These are phyloP conservation scores for Anolis apletophallus DNA, from an alignment of 2,797 vertebrate species.

Conservation along the genomic window DNA sequence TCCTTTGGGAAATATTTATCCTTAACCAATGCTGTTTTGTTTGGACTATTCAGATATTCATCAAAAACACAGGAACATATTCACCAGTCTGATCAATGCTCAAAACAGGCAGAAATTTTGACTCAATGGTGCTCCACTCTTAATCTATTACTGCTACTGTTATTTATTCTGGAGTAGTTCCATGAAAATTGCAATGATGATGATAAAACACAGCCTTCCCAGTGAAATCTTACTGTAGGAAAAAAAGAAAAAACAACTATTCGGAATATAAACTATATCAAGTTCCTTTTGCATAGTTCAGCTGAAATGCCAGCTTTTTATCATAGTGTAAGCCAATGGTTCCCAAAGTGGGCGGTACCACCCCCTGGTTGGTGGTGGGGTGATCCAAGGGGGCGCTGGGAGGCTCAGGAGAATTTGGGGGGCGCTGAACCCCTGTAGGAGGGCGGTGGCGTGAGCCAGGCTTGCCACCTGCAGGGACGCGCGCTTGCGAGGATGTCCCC, in stretches of 20 bases:
- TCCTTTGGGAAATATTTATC: slow-evolving; percentile 1
- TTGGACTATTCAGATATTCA: slow-evolving; percentile 1
- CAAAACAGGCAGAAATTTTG: not conserved
- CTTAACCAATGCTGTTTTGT: slow-evolving; percentile 2
- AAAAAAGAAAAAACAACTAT: not conserved
- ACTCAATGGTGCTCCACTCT: not conserved
- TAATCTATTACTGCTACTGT: not conserved
- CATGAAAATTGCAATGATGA: not conserved
- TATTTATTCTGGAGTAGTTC: not conserved
- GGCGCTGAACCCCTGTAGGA: no score
- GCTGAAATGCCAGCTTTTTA: not conserved
- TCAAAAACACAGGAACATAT: not conserved
- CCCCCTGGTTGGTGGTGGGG: no score
- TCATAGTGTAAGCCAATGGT: not conserved
- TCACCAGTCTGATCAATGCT: not conserved
- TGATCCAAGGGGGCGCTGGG: no score
- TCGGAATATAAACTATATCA: not conserved
- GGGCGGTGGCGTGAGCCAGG: no score
- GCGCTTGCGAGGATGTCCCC: no score
- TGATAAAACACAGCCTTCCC: no score
- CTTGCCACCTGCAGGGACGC: no score
- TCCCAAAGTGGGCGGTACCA: no score
- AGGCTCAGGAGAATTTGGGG: no score
- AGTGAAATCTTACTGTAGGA: not conserved
- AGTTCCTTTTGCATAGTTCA: not conserved